These are phyloP conservation scores for Petrocephalus microphthalmus DNA, from an alignment of 2,113 vertebrate species.

Conservation along the genomic window DNA sequence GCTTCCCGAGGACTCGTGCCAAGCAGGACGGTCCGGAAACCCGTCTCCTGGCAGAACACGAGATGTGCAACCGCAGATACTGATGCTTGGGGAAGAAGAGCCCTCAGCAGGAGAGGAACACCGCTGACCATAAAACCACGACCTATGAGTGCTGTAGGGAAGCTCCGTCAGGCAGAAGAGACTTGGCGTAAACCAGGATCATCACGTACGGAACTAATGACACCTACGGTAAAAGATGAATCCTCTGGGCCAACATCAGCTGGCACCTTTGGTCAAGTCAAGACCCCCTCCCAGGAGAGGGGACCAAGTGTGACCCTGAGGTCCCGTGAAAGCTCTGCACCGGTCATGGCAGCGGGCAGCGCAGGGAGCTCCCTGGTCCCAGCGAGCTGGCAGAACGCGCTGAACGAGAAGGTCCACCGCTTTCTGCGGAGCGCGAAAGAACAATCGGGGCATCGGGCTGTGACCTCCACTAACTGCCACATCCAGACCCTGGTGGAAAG, in stretches of 20 bases:
- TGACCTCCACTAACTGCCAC: not conserved
- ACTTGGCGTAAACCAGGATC: not conserved
- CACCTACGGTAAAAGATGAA: not conserved
- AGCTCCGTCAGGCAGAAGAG: not conserved
- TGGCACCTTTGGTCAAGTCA: not conserved
- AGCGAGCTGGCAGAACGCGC: not conserved
- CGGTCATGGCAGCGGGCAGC: not conserved
- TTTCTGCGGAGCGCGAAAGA: conserved; percentile 25
- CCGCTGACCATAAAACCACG: not conserved
- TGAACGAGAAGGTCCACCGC: conserved; percentile 8
- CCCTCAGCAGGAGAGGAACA: not conserved
- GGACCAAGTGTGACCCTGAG: not conserved
- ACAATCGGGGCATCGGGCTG: not conserved
- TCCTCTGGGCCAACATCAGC: not conserved
- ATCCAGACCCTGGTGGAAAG: conserved; percentile 6
- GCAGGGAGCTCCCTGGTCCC: not conserved
- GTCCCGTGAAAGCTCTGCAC: not conserved
- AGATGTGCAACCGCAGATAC: not conserved
- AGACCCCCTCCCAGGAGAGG: not conserved
- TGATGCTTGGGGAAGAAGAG: not conserved
- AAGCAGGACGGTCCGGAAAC: not conserved
- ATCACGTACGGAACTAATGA: not conserved
- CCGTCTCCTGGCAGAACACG: not conserved
- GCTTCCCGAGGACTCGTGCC: not conserved
- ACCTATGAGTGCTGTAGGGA: not conserved